Conservation (phyloP, 2,113 vertebrate genomes). For the Thamnophis sirtalis region DNA sequence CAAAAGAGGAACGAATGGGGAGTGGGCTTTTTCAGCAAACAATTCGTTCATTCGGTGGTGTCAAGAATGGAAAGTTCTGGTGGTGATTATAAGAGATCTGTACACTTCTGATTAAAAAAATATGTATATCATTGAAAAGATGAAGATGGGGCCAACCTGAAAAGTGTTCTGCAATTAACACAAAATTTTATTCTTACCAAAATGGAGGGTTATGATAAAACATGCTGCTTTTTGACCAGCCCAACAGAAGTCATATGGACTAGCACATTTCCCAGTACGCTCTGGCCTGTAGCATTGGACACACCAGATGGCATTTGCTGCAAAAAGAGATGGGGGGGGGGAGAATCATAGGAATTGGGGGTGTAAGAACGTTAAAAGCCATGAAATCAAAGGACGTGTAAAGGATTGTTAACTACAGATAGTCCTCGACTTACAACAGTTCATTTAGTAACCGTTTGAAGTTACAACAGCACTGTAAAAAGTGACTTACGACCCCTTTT, state of each 20-base stretch:
- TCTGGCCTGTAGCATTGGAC: neutral
- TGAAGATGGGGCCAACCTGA: neutral
- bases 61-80: too few species aligned
- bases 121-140: neutral
- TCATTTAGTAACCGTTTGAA: neutral
- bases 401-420: neutral
- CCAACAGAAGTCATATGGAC: neutral
- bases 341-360: neutral
- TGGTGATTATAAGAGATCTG: too few species aligned
- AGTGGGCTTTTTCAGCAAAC: too few species aligned
- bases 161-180: neutral
- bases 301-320: neutral
- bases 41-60: too few species aligned
- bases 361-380: neutral
- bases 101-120: too few species aligned
- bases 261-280: too few species aligned
- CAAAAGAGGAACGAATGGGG: too few species aligned
- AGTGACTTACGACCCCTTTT: neutral
- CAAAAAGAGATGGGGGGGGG: neutral
- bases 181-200: neutral
- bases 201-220: neutral
- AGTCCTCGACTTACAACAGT: neutral
- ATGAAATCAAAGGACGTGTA: neutral
- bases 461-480: neutral
- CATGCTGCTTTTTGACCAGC: neutral